Base-by-base conservation (phyloP, 2,113 vertebrate genomes). In the Pelobates fuscus region DNA sequence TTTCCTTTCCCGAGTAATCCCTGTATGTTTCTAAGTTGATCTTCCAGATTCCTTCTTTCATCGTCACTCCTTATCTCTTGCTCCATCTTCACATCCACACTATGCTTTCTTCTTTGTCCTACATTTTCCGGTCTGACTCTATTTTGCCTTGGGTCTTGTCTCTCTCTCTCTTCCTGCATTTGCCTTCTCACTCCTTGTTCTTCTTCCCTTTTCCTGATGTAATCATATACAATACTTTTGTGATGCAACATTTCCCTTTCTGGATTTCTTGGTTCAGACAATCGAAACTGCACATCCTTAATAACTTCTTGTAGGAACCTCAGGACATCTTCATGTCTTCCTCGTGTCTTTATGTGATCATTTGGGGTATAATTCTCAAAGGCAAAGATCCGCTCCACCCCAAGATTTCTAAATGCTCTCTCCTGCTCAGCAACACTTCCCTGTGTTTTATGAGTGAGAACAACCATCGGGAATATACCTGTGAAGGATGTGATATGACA, bases 391-490 rank as follows among this genome's bases (percentile, higher is more conserved):
- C n/a, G n/a, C n/a, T n/a, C n/a, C n/a, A n/a, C n/a, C n/a, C 70
- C 70, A 59, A 72, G 52, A 20, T 8, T 6, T 0, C 0, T 2
- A 32, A 72, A 72, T 21, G 4, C 37, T 2, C 49, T 21, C 21
- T 18, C 30, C 54, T 41, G 10, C 3, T 5, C 2, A 11, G 27
- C 32, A 18, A 2, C 0, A 2, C n/a, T 32, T n/a, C 2, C 46
- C 17, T 5, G 23, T 2, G 1, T 17, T 26, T 23, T 54, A n/a
- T 64, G 52, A 21, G 70, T 72, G 21, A 72, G 26, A 52, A 72
- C 27, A 14, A 72, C 11, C 12, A 72, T 54, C 8, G 70, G 70
- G n/a, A 64, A 44, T 8, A 72, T 63, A 14, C 26, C 70, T 71
- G n/a, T n/a, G n/a, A n/a, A n/a, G n/a, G n/a, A n/a, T n/a, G n/a